These are phyloP conservation scores for Drosophila virilis DNA, from an alignment of 1,140 invertebrate genomes.

Conservation along the genomic window DNA sequence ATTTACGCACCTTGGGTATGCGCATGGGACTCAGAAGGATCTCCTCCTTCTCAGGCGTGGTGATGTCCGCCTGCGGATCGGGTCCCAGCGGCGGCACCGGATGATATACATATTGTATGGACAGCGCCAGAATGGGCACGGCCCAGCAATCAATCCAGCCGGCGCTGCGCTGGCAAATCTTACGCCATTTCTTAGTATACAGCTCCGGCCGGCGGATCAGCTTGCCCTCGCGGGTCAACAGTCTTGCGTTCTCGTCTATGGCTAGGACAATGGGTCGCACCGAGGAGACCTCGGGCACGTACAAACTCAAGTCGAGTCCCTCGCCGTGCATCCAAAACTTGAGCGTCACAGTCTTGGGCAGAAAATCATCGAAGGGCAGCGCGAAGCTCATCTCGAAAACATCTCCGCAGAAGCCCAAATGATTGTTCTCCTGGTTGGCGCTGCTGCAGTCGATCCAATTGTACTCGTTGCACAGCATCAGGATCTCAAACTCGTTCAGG, in stretches of 20 bases:
- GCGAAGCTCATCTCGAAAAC: conserved; percentile 96
- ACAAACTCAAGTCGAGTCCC: conserved; percentile 94
- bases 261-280: conserved; percentile 92
- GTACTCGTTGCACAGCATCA: conserved; percentile 97
- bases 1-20: conserved; percentile 91
- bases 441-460: conserved; percentile 99
- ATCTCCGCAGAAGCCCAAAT: conserved; percentile 96
- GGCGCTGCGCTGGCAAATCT: conserved; percentile 89
- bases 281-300: conserved; percentile 95
- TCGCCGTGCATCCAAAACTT: conserved; percentile 98
- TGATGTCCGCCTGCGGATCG: conserved; percentile 94
- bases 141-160: conserved; percentile 99
- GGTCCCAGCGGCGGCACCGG: conserved; percentile 94
- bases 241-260: conserved; percentile 95
- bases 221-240: conserved; percentile 91
- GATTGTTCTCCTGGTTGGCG: conserved; percentile 96
- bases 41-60: conserved; percentile 97
- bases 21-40: conserved; percentile 95
- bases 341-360: conserved; percentile 93
- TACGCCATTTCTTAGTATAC: conserved; percentile 92
- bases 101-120: conserved; percentile 96
- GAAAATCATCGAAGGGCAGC: conserved; percentile 95
- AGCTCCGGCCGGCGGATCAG: conserved; percentile 86
- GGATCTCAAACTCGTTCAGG: conserved; percentile 97
- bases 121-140: conserved; percentile 95